Evolutionary conservation across 1,140 invertebrate genomes (phyloP), one percentile per base, ranked within the genome.

Genomic region (Seison nebaliae): DNA sequence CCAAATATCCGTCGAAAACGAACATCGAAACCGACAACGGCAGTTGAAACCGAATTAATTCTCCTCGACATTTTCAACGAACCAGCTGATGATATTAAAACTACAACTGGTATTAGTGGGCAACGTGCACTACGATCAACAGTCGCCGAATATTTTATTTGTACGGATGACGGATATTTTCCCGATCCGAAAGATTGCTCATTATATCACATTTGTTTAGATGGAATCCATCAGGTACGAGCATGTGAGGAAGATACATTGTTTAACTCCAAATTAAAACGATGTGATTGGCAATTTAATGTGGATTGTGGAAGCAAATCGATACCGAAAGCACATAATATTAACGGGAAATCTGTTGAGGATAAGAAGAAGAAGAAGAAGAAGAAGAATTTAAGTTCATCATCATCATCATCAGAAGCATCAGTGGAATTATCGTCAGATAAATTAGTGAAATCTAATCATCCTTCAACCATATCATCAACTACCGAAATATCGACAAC

Each of bases 91-190:
- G n/a, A n/a, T n/a, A n/a, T n/a, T n/a, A n/a, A n/a, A n/a, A n/a
- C n/a, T n/a, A n/a, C n/a, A n/a, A n/a, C n/a, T n/a, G n/a, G n/a
- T n/a, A n/a, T n/a, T n/a, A n/a, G n/a, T n/a, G n/a, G n/a, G n/a
- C n/a, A n/a, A n/a, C n/a, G n/a, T n/a, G n/a, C n/a, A n/a, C n/a
- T n/a, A n/a, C n/a, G n/a, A n/a, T n/a, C n/a, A n/a, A n/a, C n/a
- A n/a, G 38, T 34, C 28, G n/a, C 28, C n/a, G 19, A 21, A 33
- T 33, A 40, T 40, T 40, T 40, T 22, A 40, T 28, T 34, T 40
- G 38, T 35, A 26, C 23, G 35, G 16, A 34, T 12, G 38, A 40
- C 21, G 38, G 38, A 8, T 40, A 31, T 35, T 40, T 40, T 16
- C 38, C 38, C 0, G 38, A 40, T 21, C 30, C 19, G 35, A 33